Conservation (phyloP, 2,888 invertebrate genomes). For the Hypercompe scribonia region DNA sequence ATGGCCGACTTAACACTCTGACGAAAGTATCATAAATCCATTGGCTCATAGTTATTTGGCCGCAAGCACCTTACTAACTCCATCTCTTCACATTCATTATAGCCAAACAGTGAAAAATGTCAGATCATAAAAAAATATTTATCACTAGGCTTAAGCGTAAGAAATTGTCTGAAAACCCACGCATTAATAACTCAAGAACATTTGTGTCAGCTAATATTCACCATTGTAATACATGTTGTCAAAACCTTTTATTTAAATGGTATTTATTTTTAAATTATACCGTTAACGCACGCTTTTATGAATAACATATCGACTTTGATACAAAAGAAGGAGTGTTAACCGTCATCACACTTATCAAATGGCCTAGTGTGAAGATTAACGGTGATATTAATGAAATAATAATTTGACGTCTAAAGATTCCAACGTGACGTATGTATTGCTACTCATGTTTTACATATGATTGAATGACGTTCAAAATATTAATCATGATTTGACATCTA, state of each 20-base stretch:
- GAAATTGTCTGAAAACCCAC: conserved; percentile 46
- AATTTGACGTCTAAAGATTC: background rate
- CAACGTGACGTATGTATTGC: background rate
- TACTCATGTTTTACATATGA: background rate
- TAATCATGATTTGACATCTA: background rate
- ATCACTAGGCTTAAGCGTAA: conserved; percentile 28
- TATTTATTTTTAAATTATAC: conserved; percentile 23
- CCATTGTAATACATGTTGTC: conserved; percentile 37
- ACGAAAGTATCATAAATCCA: conserved; percentile 19
- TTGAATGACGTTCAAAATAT: background rate
- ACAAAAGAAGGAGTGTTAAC: background rate
- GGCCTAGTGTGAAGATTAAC: conserved; percentile 1
- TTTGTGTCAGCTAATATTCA: conserved; percentile 35
- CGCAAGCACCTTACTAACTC: conserved; percentile 23
- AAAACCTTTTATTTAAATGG: conserved; percentile 30
- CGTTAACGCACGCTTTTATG: conserved; percentile 15
- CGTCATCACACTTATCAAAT: background rate
- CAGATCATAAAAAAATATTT: conserved; percentile 35
- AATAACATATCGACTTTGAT: background rate
- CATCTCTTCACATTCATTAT: conserved; percentile 27
- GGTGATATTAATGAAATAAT: conserved; percentile 1
- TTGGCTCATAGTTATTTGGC: conserved; percentile 23
- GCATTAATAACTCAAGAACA: conserved; percentile 40
- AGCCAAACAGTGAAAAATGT: conserved; percentile 24
- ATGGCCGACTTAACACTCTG: conserved; percentile 13